phyloP scores from a whole-genome alignment of 2,888 invertebrate species.

The Hirtodrosophila histrioides region DNA sequence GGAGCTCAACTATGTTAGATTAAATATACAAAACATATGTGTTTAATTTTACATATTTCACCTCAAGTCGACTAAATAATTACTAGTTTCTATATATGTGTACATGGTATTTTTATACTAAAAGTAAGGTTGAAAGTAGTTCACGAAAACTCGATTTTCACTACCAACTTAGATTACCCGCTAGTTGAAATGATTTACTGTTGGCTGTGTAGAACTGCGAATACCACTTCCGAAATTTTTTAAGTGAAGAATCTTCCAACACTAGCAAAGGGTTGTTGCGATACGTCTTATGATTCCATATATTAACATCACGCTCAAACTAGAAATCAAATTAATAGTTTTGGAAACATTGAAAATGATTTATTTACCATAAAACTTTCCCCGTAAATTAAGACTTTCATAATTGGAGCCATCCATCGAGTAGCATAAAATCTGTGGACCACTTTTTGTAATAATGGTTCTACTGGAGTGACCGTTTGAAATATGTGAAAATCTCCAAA shows the following conservation, averaged over 20 bases:
- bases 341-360: no score
- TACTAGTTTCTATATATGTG: no score
- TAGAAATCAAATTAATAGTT: slow-evolving; percentile 82
- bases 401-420: slow-evolving; percentile 86
- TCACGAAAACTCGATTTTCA: no score
- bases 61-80: no score
- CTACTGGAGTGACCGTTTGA: slow-evolving; percentile 92
- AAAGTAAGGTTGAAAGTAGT: no score
- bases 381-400: slow-evolving; percentile 87
- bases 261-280: slow-evolving; percentile 89
- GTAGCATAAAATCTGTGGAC: slow-evolving; percentile 91
- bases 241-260: slow-evolving; percentile 89
- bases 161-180: slow-evolving; percentile 18
- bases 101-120: no score
- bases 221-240: slow-evolving; percentile 92
- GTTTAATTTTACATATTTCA: no score
- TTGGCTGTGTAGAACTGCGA: slow-evolving; percentile 92
- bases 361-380: slow-evolving; percentile 88
- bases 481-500: slow-evolving; percentile 88
- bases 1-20: no score
- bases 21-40: no score
- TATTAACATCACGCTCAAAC: slow-evolving; percentile 92
- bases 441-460: slow-evolving; percentile 90
- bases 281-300: slow-evolving; percentile 95
- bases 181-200: slow-evolving; percentile 85